Percentiles rank a stretch among this genome's conserved stretches.
Evolutionary conservation across 92 coral and sea anemone species (phyloP).

Genomic region (Chrysogorgia sp.): DNA sequence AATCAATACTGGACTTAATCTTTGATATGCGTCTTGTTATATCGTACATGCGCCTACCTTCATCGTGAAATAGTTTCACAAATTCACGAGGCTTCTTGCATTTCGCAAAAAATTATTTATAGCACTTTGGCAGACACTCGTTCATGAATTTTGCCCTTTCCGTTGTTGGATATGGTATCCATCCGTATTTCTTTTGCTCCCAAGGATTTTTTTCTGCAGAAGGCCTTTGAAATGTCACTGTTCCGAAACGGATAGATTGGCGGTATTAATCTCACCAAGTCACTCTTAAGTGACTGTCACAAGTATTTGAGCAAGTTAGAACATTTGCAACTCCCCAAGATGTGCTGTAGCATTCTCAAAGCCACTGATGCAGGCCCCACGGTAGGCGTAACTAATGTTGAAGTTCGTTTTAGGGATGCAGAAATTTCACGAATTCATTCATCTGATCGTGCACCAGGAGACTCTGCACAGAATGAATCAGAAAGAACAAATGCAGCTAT

Average conservation of each 20-base stretch:
- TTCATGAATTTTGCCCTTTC: constrained; percentile 49
- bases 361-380: constrained; percentile 55
- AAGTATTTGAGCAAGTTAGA: constrained; percentile 15
- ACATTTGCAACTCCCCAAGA: constrained; percentile 9
- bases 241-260: too few relatives aligned
- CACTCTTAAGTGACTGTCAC: constrained; percentile 44
- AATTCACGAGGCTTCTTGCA: constrained; percentile 56
- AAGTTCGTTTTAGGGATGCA: constrained; percentile 53
- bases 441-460: constrained; percentile 45
- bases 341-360: constrained; percentile 55
- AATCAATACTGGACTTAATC: constrained; percentile 24
- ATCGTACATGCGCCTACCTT: constrained; percentile 59
- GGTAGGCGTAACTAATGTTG: constrained; percentile 43
- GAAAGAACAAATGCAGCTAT: constrained; percentile 48
- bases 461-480: constrained; percentile 60
- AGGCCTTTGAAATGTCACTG: background rate
- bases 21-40: constrained; percentile 8
- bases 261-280: constrained; percentile 3
- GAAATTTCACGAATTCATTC: constrained; percentile 40
- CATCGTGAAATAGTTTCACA: constrained; percentile 52
- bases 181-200: constrained; percentile 48
- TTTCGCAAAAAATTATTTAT: constrained; percentile 13
- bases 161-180: constrained; percentile 56
- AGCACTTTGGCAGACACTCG: constrained; percentile 41
- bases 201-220: constrained; percentile 35